Base-by-base conservation (phyloP, 2,888 invertebrate genomes). In the Drosophila peninsularis region DNA sequence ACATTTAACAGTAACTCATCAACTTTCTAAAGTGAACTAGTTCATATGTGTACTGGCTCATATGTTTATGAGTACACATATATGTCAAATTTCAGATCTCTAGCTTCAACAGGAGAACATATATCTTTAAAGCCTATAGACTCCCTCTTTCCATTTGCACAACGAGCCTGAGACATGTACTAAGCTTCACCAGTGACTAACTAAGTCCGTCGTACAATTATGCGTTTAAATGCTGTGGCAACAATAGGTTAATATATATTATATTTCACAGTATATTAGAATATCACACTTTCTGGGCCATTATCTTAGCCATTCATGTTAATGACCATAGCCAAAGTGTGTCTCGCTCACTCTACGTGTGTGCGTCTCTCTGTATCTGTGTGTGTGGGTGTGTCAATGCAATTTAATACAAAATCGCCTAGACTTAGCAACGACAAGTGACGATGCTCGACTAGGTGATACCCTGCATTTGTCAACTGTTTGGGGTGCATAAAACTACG, bases 361-460 rank as follows among this genome's bases (percentile, higher is more conserved):
- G 10, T 30, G 10, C 10, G 13, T 34, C 11, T 34, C 4, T 34
- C 1, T 34, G 34, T 34, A 5, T 34, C 1, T 41, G 2, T 44
- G 6, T 42, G 1, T 42, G 6, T 42, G 7, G 14, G 1, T 63
- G 61, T 62, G 71, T 57, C 70, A 74, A 86, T 72, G 72, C 66
- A 87, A 87, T 87, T 84, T 61, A 70, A 69, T 81, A 72, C 70
- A 67, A 83, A 82, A 87, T 75, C 65, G 54, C 44, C 62, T 62
- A 75, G 82, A 78, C 83, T 71, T 72, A 69, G 71, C 72, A 78
- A 77, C 3, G 3, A 14, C 19, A 50, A 34, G 2, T 0, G 32
- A 10, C 0, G 7, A 2, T 21, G 21, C 30, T 13, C 17, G 30
- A 32, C 30, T 47, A 17, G 1, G 30, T 17, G 7, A 30, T 47